phyloP scores from a whole-genome alignment of 2,888 invertebrate species.

The Tineola bisselliella region DNA sequence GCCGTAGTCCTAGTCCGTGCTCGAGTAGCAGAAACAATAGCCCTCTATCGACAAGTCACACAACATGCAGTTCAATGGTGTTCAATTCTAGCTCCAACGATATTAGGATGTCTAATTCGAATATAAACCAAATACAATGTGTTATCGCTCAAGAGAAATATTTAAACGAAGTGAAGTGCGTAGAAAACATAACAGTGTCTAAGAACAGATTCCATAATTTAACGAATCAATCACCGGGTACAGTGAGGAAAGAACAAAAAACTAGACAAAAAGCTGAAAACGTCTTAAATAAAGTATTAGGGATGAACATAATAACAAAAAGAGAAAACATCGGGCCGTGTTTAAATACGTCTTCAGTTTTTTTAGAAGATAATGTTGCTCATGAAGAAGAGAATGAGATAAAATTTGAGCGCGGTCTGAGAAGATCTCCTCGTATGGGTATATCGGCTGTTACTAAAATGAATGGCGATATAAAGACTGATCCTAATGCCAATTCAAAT shows the following conservation, averaged over 20 bases:
- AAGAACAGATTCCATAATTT: constrained; percentile 36
- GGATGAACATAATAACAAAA: constrained; percentile 56
- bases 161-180: constrained; percentile 59
- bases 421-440: constrained; percentile 56
- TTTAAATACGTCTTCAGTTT: constrained; percentile 54
- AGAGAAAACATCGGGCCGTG: constrained; percentile 53
- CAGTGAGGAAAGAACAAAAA: constrained; percentile 51
- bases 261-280: constrained; percentile 61
- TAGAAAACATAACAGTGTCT: constrained; percentile 56
- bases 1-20: constrained; percentile 55
- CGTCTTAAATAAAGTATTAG: constrained; percentile 57
- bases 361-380: constrained; percentile 52
- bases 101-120: constrained; percentile 58
- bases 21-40: constrained; percentile 60
- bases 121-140: constrained; percentile 60
- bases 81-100: constrained; percentile 63
- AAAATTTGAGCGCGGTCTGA: constrained; percentile 50
- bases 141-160: constrained; percentile 65
- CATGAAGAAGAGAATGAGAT: constrained; percentile 48
- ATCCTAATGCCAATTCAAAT: constrained; percentile 39
- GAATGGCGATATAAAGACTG: constrained; percentile 61
- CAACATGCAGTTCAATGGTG: constrained; percentile 65
- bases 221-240: constrained; percentile 44
- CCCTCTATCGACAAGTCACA: constrained; percentile 60
- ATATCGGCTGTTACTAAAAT: constrained; percentile 58